Evolutionary conservation across 2,888 invertebrate species (phyloP), one percentile per base, ranked within the genome.

Genomic region (Pristionchus fissidentatus): DNA sequence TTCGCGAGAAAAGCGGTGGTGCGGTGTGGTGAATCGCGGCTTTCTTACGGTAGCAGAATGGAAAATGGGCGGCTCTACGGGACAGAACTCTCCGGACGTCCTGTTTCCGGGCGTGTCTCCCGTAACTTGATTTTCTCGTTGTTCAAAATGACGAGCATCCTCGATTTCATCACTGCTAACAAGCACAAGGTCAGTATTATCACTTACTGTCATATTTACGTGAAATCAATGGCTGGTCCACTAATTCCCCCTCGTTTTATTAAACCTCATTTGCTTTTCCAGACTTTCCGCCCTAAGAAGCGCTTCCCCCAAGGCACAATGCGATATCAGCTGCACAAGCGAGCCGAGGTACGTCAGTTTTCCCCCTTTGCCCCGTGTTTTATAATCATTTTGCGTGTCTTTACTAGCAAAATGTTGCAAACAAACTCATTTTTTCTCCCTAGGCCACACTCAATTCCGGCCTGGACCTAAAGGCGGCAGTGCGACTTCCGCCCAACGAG

Each of bases 211-310:
- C 19, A 10, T 70, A n/a, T 46, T 49, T 3, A 49, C 4, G n/a
- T 73, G n/a, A 35, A 55, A 22, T 29, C 4, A 57, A 26, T 4
- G n/a, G n/a, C n/a, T n/a, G n/a, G n/a, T n/a, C n/a, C n/a, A 29
- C 32, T 32, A 7, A 29, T 46, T 81, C 46, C 43, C 15, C 60
- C 66, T 49, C 13, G 38, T 41, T 57, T 5, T 38, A n/a, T n/a
- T n/a, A n/a, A n/a, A 41, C 70, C 41, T 41, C 8, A 70, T n/a
- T 49, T 49, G 29, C 22, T 57, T 22, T 87, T 90, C 62, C 90
- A 97, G 96, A 97, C 97, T 38, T 97, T 97, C 93, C 94, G 96
- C 85, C 96, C 96, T 8, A 96, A 96, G 93, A 97, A 97, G 92
- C 95, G 95, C 87, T 96, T 97, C 93, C 95, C 95, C 78, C 95